Evolutionary conservation across 2,797 vertebrate species (phyloP).

Genomic region (Phaenicophaeus curvirostris): DNA sequence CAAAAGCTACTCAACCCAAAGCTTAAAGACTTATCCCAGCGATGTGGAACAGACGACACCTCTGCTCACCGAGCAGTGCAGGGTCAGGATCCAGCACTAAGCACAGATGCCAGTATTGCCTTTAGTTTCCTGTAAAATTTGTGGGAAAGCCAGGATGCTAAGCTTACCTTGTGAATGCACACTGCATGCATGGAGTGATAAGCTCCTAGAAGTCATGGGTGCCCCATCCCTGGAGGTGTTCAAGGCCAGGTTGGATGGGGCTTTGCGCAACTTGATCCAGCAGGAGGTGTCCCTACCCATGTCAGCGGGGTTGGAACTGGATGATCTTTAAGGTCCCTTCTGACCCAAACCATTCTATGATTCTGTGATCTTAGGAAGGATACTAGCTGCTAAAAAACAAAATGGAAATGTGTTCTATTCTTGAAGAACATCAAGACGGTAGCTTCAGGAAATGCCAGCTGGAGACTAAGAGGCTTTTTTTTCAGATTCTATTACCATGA

Average conservation of each 20-base stretch:
- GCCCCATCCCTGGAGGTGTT: no score
- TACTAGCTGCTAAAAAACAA: not conserved
- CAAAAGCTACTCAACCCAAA: constrained; percentile 13
- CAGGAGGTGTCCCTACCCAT: no score
- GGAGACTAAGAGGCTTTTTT: not conserved
- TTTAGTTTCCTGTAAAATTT: not conserved
- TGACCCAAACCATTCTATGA: no score
- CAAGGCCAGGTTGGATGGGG: no score
- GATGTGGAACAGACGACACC: not conserved
- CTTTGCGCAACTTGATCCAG: no score
- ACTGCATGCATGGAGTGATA: fast-evolving
- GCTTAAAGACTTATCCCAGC: not conserved
- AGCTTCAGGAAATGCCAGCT: not conserved
- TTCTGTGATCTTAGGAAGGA: no score
- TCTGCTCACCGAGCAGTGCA: fast-evolving
- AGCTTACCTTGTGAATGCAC: not conserved
- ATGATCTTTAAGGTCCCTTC: no score
- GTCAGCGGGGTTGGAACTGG: no score
- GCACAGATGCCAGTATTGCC: fast-evolving
- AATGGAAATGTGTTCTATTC: fast-evolving
- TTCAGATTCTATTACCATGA: not conserved
- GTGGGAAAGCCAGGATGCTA: not conserved
- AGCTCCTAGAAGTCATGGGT: not conserved
- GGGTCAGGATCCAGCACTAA: not conserved
- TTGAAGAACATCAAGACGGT: not conserved